Base-by-base conservation (phyloP, 2,888 invertebrate genomes). In the Odontothrips loti region DNA sequence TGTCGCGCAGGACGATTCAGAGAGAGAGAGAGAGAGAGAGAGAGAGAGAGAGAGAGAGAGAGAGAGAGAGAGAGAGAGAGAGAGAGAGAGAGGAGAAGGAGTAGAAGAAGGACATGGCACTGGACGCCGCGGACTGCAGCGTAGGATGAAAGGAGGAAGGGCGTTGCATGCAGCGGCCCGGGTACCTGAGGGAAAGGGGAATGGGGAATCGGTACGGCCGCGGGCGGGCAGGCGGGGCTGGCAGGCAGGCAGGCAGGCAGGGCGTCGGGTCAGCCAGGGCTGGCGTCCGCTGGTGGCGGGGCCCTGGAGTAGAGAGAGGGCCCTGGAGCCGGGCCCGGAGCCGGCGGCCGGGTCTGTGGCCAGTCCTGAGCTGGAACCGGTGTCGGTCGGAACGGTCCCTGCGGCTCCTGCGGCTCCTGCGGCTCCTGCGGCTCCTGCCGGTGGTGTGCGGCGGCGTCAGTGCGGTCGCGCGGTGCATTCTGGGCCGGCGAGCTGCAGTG, bases 361-460 rank as follows among this genome's bases (percentile, higher is more conserved):
- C 68, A 75, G 68, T 75, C 68, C 68, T 75, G 68, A 12, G 68
- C 23, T 23, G 68, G 68, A 75, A 75, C 23, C 68, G 23, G 68
- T 27, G 68, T 27, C 68, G 68, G 68, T 27, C 68, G 23, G 68
- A n/a, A 17, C 34, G 58, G 58, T 17, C 15, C 20, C 20, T 20
- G 15, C 17, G 58, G 15, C 17, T 58, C 15, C 20, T 58, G 58
- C 15, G 6, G 58, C 58, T 6, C 6, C 58, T 15, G 58, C 58
- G 15, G 58, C 20, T 20, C 17, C 58, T 58, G 34, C 34, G 34
- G 34, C 34, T 6, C 34, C 34, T 43, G n/a, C n/a, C n/a, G n/a
- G n/a, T n/a, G n/a, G n/a, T n/a, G n/a, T n/a, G n/a, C n/a, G n/a
- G n/a, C n/a, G n/a, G n/a, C n/a, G n/a, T n/a, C n/a, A n/a, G n/a